Percentiles rank a stretch among this genome's conserved stretches.
phyloP scores from a whole-genome alignment of 2,113 vertebrate species.

The Euleptes europaea region DNA sequence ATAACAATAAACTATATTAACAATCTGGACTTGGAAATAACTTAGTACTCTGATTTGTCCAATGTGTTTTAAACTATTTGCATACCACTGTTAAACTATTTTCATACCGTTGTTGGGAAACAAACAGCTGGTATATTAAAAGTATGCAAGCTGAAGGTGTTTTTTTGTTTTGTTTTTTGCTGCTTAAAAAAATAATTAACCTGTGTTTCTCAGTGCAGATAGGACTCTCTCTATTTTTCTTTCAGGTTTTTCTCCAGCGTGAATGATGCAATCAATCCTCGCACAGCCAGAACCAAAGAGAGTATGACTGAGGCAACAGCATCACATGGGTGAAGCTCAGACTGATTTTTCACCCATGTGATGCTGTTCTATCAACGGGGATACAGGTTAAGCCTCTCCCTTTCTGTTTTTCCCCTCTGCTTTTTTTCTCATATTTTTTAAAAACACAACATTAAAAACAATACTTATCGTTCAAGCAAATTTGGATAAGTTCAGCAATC shows the following conservation, averaged over 20 bases:
- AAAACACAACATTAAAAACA: constrained; percentile 17
- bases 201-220: constrained; percentile 48
- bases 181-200: neutral
- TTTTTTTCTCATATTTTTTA: constrained; percentile 62
- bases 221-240: constrained; percentile 74
- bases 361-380: constrained; percentile 69
- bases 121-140: neutral
- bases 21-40: neutral
- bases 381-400: constrained; percentile 72
- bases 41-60: neutral
- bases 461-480: constrained; percentile 32
- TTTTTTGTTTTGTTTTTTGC: constrained; percentile 2
- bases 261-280: constrained; percentile 58
- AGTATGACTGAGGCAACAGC: constrained; percentile 70
- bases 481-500: constrained; percentile 26
- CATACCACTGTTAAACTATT: neutral
- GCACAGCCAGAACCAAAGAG: constrained; percentile 66
- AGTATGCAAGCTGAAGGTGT: neutral
- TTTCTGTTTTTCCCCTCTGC: constrained; percentile 57
- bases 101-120: neutral
- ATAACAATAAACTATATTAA: neutral
- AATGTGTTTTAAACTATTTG: neutral
- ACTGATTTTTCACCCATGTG: constrained; percentile 71
- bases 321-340: constrained; percentile 73
- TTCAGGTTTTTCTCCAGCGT: constrained; percentile 71